Conservation (phyloP, 1,140 invertebrate genomes). For the Palaemon carinicauda region DNA sequence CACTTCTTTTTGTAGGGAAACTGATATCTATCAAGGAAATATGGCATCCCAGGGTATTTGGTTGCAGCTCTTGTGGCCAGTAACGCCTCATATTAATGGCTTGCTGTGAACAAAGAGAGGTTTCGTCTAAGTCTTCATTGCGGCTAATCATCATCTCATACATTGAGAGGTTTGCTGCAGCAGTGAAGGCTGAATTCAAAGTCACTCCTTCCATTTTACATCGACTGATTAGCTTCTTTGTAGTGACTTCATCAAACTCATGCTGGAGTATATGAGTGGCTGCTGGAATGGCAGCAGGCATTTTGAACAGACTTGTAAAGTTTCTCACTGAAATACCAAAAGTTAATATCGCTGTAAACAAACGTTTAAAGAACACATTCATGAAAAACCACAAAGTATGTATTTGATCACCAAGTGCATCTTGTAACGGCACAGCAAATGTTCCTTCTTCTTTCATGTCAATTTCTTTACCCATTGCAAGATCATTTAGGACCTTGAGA, state of each 20-base stretch:
- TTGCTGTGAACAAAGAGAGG: conserved; percentile 18
- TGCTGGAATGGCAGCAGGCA: conserved; percentile 11
- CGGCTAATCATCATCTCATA: conserved; percentile 17
- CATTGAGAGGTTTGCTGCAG: conserved; percentile 42
- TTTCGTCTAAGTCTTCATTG: not conserved
- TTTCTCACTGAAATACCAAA: conserved; percentile 37
- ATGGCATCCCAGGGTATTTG: conserved; percentile 39
- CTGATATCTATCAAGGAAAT: conserved; percentile 43
- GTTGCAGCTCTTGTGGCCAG: conserved; percentile 42
- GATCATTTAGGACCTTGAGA: conserved; percentile 40
- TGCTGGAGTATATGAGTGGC: conserved; percentile 23
- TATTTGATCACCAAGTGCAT: conserved; percentile 24
- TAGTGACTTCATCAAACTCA: conserved; percentile 42
- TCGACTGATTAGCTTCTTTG: conserved; percentile 20
- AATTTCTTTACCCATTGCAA: conserved; percentile 17
- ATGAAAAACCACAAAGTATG: conserved; percentile 3
- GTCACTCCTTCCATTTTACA: conserved; percentile 48
- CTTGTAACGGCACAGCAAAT: conserved; percentile 41
- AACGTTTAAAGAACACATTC: conserved; percentile 12
- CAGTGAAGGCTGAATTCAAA: conserved; percentile 44
- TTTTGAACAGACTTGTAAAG: conserved; percentile 14
- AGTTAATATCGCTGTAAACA: conserved; percentile 23
- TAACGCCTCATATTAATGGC: conserved; percentile 48
- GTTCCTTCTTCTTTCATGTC: conserved; percentile 46
- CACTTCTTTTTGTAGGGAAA: conserved; percentile 23